phyloP scores from a whole-genome alignment of 2,888 invertebrate genomes.

The Sisyra terminalis region DNA sequence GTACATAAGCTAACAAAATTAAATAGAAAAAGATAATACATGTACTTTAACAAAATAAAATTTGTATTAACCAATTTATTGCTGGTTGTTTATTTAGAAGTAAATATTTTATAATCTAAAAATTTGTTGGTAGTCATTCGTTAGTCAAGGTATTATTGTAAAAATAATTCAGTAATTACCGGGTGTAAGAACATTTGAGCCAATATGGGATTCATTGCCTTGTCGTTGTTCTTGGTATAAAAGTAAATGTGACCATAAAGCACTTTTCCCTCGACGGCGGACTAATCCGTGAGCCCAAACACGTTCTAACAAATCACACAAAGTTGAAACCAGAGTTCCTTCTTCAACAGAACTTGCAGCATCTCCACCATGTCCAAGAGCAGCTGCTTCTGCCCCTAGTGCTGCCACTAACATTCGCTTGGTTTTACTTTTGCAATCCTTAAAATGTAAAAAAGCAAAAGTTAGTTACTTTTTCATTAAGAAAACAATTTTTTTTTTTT shows the following conservation, averaged over 20 bases:
- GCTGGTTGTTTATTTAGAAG: no score
- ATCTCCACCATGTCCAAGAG: slow-evolving; percentile 77
- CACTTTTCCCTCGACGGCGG: slow-evolving; percentile 92
- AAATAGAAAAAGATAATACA: no score
- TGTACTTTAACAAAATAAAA: no score
- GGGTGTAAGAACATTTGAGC: slow-evolving; percentile 42
- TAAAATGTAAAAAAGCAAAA: slow-evolving; percentile 8
- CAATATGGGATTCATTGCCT: slow-evolving; percentile 36
- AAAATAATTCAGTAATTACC: slow-evolving; percentile 26
- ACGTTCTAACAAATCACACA: slow-evolving; percentile 92
- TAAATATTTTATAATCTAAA: no score
- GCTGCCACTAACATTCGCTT: slow-evolving; percentile 98
- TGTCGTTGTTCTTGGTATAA: slow-evolving; percentile 79
- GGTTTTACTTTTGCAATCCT: slow-evolving; percentile 89
- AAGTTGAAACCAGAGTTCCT: slow-evolving; percentile 92
- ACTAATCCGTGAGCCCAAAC: slow-evolving; percentile 97
- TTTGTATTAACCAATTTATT: no score
- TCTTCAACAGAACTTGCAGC: slow-evolving; percentile 70
- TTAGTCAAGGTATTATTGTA: neutral
- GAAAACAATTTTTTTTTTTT: slow-evolving; percentile 11
- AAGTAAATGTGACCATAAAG: slow-evolving; percentile 88
- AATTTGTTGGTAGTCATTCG: no score
- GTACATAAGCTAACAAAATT: neutral
- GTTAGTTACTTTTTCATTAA: neutral
- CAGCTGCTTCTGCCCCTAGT: slow-evolving; percentile 94